These are phyloP conservation scores for Yasuhikotakia modesta DNA, from an alignment of 2,797 vertebrate species.

Conservation along the genomic window DNA sequence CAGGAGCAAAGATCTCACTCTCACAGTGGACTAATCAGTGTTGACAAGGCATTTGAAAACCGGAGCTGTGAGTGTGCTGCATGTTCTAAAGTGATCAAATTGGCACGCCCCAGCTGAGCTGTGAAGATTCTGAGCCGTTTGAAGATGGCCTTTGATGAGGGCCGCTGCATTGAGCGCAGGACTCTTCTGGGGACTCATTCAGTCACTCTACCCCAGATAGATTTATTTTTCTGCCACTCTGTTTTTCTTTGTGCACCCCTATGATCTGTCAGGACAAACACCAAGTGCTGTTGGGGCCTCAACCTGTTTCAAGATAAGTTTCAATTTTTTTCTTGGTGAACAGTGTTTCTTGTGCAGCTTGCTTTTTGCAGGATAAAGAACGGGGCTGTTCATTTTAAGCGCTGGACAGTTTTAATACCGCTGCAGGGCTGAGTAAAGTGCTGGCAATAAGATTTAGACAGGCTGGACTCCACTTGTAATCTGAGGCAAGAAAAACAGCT, in stretches of 20 bases:
- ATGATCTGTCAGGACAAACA: conserved; percentile 33
- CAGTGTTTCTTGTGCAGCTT: conserved; percentile 22
- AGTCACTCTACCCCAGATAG: conserved; percentile 40
- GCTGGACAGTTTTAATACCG: conserved; percentile 69
- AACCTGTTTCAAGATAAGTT: conserved; percentile 50
- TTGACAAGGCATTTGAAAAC: conserved; percentile 56
- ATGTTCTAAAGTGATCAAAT: conserved; percentile 62
- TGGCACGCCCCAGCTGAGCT: conserved; percentile 46
- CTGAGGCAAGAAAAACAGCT: conserved; percentile 61
- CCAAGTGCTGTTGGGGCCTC: neutral
- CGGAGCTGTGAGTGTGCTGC: conserved; percentile 49
- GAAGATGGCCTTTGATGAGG: conserved; percentile 60
- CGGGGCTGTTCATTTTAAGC: conserved; percentile 63
- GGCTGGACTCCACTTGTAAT: conserved; percentile 63
- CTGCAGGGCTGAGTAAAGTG: conserved; percentile 58
- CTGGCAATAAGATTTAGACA: conserved; percentile 66
- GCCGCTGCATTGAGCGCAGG: conserved; percentile 38
- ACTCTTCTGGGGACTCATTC: conserved; percentile 42
- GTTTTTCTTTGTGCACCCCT: conserved; percentile 8
- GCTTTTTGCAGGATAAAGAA: conserved; percentile 55
- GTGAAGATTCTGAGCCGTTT: conserved; percentile 45
- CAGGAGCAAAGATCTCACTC: conserved; percentile 39
- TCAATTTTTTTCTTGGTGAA: conserved; percentile 24
- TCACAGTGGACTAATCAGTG: conserved; percentile 57
- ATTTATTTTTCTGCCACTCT: conserved; percentile 29